Evolutionary conservation across 2,888 invertebrate genomes (phyloP).

Genomic region (Drosophila helvetica): DNA sequence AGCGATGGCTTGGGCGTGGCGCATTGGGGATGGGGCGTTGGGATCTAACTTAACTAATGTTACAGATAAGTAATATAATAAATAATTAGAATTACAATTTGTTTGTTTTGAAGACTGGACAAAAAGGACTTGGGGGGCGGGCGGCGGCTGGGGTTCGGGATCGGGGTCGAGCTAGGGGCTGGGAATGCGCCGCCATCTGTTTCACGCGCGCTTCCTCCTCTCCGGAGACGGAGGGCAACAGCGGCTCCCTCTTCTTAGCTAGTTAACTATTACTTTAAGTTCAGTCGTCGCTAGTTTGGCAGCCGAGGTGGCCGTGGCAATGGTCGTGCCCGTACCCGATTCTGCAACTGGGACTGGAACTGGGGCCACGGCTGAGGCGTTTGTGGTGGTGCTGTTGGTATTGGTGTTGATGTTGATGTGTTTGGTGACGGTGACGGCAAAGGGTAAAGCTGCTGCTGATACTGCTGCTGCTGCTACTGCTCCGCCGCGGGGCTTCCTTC

Average conservation of each 20-base stretch:
- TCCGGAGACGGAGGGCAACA: conserved; percentile 1
- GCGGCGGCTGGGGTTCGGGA: neutral
- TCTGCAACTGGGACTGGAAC: conserved; percentile 1
- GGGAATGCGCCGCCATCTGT: neutral
- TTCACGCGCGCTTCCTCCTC: neutral
- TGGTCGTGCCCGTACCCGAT: neutral
- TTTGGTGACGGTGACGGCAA: no score
- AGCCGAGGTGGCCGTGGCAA: conserved; percentile 28
- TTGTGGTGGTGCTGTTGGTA: neutral
- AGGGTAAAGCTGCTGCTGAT: conserved; percentile 1
- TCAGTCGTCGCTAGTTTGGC: conserved; percentile 63
- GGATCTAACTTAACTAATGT: neutral
- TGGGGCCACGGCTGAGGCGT: neutral
- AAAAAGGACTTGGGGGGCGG: neutral
- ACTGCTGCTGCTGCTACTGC: conserved; percentile 10
- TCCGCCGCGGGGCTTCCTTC: conserved; percentile 35
- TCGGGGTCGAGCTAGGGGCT: neutral
- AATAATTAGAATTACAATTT: neutral
- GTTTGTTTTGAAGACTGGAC: neutral
- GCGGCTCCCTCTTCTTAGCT: conserved; percentile 32
- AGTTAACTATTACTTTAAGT: conserved; percentile 70
- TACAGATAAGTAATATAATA: neutral
- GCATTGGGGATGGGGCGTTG: neutral
- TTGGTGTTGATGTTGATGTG: no score
- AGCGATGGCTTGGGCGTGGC: conserved; percentile 1